A percentile compares a stretch with the other conserved stretches of the same genome.
These are phyloP conservation scores for Chrysochloris asiatica DNA, from an alignment of 2,113 vertebrate genomes.

Conservation along the genomic window DNA sequence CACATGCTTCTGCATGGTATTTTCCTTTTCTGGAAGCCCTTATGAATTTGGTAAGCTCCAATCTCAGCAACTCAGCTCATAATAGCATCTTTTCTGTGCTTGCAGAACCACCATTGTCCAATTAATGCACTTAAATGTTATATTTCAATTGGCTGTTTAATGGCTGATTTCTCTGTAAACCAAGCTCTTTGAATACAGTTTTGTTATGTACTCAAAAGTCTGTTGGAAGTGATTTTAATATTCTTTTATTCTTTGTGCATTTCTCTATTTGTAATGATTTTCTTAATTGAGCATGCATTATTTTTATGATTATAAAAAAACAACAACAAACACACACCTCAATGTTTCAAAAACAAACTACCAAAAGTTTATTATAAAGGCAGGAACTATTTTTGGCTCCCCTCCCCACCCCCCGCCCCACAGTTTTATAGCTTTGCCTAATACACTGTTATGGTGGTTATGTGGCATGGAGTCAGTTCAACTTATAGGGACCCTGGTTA, in stretches of 20 bases:
- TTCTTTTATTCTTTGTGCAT: conserved; percentile 31
- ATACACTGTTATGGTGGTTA: no score
- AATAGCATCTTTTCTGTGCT: background rate
- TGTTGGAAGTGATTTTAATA: conserved; percentile 32
- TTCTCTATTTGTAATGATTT: conserved; percentile 34
- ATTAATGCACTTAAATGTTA: conserved; percentile 6
- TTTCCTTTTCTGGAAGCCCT: background rate
- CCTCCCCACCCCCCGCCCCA: background rate
- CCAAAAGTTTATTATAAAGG: background rate
- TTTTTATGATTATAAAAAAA: conserved; percentile 19
- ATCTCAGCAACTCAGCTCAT: conserved; percentile 1
- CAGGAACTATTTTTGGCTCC: background rate
- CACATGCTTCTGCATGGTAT: background rate
- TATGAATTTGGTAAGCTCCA: background rate
- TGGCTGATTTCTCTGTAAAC: background rate
- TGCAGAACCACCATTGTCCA: conserved; percentile 30
- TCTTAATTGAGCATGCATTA: conserved; percentile 30
- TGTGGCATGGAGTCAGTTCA: no score
- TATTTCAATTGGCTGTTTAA: background rate
- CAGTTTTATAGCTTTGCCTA: background rate
- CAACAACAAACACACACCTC: background rate
- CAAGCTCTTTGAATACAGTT: conserved; percentile 15
- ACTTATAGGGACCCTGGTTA: no score
- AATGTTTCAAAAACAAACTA: conserved; percentile 35
- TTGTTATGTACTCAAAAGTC: conserved; percentile 17